A percentile compares a stretch with the other conserved stretches of the same genome.
Conservation (phyloP, 2,113 vertebrate species). For the Apteryx mantelli region DNA sequence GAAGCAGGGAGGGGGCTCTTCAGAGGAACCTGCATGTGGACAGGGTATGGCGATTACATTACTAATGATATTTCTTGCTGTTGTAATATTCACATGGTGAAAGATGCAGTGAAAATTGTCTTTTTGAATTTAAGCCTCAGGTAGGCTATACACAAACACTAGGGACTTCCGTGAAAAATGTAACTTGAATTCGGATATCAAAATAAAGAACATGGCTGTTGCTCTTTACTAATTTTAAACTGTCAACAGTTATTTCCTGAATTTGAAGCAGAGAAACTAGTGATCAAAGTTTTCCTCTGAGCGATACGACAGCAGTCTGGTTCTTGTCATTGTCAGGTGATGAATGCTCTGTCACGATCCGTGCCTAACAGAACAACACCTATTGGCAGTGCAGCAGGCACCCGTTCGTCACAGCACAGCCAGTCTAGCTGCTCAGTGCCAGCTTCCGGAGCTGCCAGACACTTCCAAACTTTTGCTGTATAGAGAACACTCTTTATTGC, state of each 20-base stretch:
- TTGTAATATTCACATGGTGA: background rate
- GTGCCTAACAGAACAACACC: background rate
- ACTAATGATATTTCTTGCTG: background rate
- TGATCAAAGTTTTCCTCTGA: background rate
- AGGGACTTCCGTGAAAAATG: background rate
- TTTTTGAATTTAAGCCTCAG: background rate
- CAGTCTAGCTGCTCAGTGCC: background rate
- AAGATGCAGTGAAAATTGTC: background rate
- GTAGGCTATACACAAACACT: fast-evolving
- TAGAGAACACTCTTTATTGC: background rate
- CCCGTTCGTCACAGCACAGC: background rate
- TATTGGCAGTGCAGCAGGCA: background rate
- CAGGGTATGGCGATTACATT: too few relatives aligned
- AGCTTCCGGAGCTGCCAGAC: background rate
- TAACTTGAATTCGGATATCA: background rate
- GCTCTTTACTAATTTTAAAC: background rate
- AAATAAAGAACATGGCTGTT: background rate
- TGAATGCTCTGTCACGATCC: background rate
- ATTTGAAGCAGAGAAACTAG: background rate
- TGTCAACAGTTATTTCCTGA: background rate
- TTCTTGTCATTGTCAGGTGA: background rate
- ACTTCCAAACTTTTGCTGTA: background rate
- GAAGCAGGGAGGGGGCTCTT: background rate
- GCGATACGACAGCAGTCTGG: background rate
- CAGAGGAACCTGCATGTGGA: fast-evolving